Conservation (phyloP, 1,140 invertebrate genomes). For the Drosophila suzukii region DNA sequence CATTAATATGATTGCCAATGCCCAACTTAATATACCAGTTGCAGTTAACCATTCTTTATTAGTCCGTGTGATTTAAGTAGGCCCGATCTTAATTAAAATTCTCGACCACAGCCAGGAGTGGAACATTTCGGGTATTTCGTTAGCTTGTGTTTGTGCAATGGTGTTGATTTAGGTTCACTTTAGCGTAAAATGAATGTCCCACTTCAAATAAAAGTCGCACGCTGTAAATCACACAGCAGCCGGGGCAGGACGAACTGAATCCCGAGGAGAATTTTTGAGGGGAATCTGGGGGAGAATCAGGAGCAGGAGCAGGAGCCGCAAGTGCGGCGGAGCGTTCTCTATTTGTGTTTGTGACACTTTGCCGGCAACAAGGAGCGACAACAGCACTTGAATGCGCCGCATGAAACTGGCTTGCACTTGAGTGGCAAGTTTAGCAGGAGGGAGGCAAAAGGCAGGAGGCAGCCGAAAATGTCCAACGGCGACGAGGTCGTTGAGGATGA, state of each 20-base stretch:
- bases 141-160: constrained; percentile 38
- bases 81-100: constrained; percentile 27
- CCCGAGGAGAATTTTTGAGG: neutral
- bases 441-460: neutral
- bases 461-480: constrained; percentile 72
- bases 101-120: constrained; percentile 7
- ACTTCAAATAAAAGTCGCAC: constrained; percentile 82
- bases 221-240: constrained; percentile 77
- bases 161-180: constrained; percentile 82
- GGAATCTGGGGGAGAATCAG: neutral
- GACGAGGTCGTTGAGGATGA: constrained; percentile 59
- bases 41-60: neutral
- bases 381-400: constrained; percentile 72
- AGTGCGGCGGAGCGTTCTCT: constrained; percentile 56
- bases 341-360: constrained; percentile 78
- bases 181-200: constrained; percentile 82
- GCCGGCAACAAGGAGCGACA: constrained; percentile 62
- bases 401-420: constrained; percentile 76
- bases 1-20: too few species aligned
- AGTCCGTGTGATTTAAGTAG: neutral
- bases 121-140: constrained; percentile 13
- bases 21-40: neutral
- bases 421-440: constrained; percentile 60
- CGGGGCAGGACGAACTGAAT: constrained; percentile 11
- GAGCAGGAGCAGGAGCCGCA: constrained; percentile 24